These are phyloP conservation scores for Halichoerus grypus DNA, from an alignment of 2,113 vertebrate genomes.

Conservation along the genomic window DNA sequence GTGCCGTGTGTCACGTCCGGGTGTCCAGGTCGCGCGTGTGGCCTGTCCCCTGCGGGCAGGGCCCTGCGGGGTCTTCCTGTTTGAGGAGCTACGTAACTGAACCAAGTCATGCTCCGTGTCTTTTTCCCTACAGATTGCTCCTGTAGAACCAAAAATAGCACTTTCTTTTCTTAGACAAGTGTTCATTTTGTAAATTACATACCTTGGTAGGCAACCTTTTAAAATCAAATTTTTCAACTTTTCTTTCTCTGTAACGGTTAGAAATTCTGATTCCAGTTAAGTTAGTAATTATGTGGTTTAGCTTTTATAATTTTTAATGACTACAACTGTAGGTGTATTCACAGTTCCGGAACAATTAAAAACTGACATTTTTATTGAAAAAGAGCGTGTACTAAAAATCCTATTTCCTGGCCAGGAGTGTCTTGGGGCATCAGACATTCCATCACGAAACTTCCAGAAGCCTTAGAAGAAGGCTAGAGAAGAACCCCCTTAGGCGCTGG, in stretches of 20 bases:
- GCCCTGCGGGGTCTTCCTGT: neutral
- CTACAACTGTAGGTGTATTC: slow-evolving; percentile 80
- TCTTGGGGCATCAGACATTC: neutral
- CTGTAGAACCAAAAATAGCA: slow-evolving; percentile 56
- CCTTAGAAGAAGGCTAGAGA: neutral
- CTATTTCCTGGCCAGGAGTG: slow-evolving; percentile 65
- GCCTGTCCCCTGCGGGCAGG: neutral
- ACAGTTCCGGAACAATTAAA: slow-evolving; percentile 79
- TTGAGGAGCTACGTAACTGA: neutral
- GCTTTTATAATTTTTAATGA: slow-evolving; percentile 79
- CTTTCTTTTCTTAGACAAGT: slow-evolving; percentile 69
- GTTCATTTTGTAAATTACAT: slow-evolving; percentile 76
- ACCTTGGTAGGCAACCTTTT: slow-evolving; percentile 77
- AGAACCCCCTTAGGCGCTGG: neutral
- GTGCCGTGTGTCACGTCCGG: rapidly evolving
- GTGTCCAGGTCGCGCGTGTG: neutral
- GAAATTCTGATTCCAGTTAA: slow-evolving; percentile 80
- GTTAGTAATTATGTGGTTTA: slow-evolving; percentile 81
- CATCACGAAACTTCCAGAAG: neutral
- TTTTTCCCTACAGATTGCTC: neutral
- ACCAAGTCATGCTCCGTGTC: neutral
- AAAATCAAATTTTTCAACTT: slow-evolving; percentile 71
- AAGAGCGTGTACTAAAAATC: slow-evolving; percentile 60
- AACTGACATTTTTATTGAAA: slow-evolving; percentile 80
- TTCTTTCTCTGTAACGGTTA: slow-evolving; percentile 67